phyloP scores from a whole-genome alignment of 2,113 vertebrate genomes.

The Lota lota region DNA sequence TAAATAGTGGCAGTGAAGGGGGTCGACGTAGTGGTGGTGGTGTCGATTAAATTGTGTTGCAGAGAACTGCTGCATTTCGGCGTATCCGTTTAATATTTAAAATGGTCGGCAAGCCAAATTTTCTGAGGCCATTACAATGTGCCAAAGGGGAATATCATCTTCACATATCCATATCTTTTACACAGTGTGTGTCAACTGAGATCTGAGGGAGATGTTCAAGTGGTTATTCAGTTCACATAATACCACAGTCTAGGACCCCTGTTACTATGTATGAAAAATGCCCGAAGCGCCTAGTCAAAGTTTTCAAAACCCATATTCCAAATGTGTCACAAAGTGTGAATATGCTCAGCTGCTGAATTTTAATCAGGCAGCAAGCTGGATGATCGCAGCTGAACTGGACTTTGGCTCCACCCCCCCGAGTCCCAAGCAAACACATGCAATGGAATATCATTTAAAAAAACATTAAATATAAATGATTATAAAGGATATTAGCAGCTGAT shows the following conservation, averaged over 20 bases:
- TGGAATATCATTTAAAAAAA: conserved; percentile 50
- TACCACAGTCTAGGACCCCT: conserved; percentile 21
- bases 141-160: conserved; percentile 11
- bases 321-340: conserved; percentile 41
- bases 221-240: conserved; percentile 19
- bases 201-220: conserved; percentile 23
- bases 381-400: conserved; percentile 18
- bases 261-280: conserved; percentile 42
- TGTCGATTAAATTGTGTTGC: too few species aligned
- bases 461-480: conserved; percentile 47
- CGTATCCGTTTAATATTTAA: neutral
- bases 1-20: conserved; percentile 35
- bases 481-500: neutral
- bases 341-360: conserved; percentile 49
- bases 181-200: conserved; percentile 17
- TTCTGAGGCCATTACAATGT: conserved; percentile 10
- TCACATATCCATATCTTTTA: conserved; percentile 18
- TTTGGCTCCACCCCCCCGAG: neutral
- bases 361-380: conserved; percentile 47
- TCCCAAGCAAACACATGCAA: conserved; percentile 16
- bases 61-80: too few species aligned
- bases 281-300: conserved; percentile 48
- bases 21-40: conserved; percentile 24
- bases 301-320: conserved; percentile 49
- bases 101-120: neutral